A percentile compares a stretch with the other conserved stretches of the same genome.
phyloP scores from a whole-genome alignment of 1,140 invertebrate genomes.

The Solen grandis region DNA sequence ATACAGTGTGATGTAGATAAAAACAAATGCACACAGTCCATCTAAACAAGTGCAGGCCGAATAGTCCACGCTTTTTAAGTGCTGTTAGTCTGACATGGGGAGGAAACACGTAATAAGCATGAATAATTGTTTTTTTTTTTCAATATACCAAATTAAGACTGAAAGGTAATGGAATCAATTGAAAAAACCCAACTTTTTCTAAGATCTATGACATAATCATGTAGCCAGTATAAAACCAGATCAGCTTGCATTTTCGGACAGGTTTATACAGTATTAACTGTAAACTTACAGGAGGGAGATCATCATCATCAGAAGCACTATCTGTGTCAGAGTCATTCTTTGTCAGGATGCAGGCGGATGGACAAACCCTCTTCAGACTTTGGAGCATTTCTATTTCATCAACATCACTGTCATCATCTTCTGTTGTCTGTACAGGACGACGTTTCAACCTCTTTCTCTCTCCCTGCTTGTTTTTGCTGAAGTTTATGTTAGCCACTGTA shows the following conservation, averaged over 20 bases:
- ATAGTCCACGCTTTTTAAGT: not conserved
- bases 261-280: too few relatives aligned
- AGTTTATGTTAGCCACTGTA: not conserved
- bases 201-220: not conserved
- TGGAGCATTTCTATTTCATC: not conserved
- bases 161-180: too few relatives aligned
- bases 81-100: too few relatives aligned
- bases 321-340: conserved; percentile 3
- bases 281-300: conserved; percentile 15
- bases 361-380: not conserved
- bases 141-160: not conserved
- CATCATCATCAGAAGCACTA: conserved; percentile 16
- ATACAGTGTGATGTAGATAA: too few relatives aligned
- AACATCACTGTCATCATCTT: not conserved
- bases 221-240: not conserved
- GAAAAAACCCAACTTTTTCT: too few relatives aligned
- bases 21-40: not conserved
- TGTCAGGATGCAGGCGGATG: not conserved
- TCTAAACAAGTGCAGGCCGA: not conserved
- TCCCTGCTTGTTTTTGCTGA: not conserved
- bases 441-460: too few relatives aligned
- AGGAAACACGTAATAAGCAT: too few relatives aligned
- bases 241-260: too few relatives aligned
- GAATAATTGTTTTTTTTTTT: conserved; percentile 1
- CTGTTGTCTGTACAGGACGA: not conserved